Conservation (phyloP, 2,797 vertebrate species). For the Diplodus sargus region DNA sequence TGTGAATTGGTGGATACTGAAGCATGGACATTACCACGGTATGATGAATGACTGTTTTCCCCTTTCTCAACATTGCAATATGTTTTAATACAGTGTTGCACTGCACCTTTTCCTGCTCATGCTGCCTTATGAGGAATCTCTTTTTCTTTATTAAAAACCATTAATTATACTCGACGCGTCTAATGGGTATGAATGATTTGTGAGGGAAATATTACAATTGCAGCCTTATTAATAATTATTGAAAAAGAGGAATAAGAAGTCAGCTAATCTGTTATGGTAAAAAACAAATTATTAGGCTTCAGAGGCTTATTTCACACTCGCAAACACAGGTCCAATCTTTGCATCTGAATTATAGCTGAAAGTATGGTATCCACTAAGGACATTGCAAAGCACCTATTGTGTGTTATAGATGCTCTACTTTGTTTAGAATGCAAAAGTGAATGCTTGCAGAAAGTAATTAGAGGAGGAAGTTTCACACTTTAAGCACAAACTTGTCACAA, state of each 20-base stretch:
- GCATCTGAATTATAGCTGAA: slow-evolving; percentile 28
- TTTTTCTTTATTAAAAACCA: slow-evolving; percentile 84
- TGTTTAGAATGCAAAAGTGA: slow-evolving; percentile 27
- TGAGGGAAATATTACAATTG: slow-evolving; percentile 67
- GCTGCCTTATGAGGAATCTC: slow-evolving; percentile 67
- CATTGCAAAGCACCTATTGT: background rate
- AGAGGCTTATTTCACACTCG: slow-evolving; percentile 36
- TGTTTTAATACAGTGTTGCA: slow-evolving; percentile 79
- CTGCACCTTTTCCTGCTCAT: slow-evolving; percentile 65
- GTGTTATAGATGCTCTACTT: slow-evolving; percentile 17
- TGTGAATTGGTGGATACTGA: slow-evolving; percentile 69
- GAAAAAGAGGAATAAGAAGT: slow-evolving; percentile 53
- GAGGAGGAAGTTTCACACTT: slow-evolving; percentile 24
- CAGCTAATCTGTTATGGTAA: slow-evolving; percentile 58
- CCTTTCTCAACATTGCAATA: slow-evolving; percentile 78
- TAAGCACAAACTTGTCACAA: slow-evolving; percentile 32
- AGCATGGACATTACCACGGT: slow-evolving; percentile 73
- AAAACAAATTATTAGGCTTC: slow-evolving; percentile 45
- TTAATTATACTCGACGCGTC: slow-evolving; percentile 79
- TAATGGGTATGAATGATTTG: slow-evolving; percentile 77
- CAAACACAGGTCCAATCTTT: slow-evolving; percentile 23
- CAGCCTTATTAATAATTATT: slow-evolving; percentile 77
- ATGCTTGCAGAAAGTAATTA: slow-evolving; percentile 47
- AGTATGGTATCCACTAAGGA: slow-evolving; percentile 35
- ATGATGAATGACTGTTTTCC: slow-evolving; percentile 82